Percentiles rank a stretch among this genome's conserved stretches.
These are phyloP conservation scores for Pygocentrus nattereri DNA, from an alignment of 2,797 vertebrate species.

Conservation along the genomic window DNA sequence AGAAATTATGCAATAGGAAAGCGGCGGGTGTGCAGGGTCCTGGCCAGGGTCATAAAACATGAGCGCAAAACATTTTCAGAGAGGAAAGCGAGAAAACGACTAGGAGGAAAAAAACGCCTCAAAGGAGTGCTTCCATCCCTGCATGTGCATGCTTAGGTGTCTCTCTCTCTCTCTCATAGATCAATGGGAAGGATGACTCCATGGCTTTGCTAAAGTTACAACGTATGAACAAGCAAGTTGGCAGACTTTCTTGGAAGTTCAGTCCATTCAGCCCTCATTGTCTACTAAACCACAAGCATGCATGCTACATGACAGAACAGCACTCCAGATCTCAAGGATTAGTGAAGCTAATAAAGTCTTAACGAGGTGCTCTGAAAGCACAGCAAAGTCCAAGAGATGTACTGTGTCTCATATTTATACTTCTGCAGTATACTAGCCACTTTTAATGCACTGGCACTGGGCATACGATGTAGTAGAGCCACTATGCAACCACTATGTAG, in stretches of 20 bases:
- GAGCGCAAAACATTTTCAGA: slow-evolving; percentile 25
- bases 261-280: not conserved
- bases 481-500: no score
- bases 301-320: not conserved
- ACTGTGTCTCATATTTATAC: not conserved
- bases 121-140: not conserved
- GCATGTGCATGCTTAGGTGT: not conserved
- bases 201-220: not conserved
- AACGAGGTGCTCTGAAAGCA: slow-evolving; percentile 58
- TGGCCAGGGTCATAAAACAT: slow-evolving; percentile 37
- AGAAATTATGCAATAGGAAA: slow-evolving; percentile 40
- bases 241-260: slow-evolving; percentile 8
- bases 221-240: slow-evolving; percentile 5
- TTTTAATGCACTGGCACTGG: not conserved
- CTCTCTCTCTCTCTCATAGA: not conserved
- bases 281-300: not conserved
- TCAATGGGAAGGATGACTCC: slow-evolving; percentile 1
- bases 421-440: not conserved
- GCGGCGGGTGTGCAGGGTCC: slow-evolving; percentile 4
- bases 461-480: not conserved
- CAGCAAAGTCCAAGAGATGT: not conserved
- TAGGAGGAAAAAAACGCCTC: no score
- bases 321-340: slow-evolving; percentile 28
- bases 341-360: slow-evolving; percentile 49
- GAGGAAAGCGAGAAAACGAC: slow-evolving; percentile 1